phyloP scores from a whole-genome alignment of 2,113 vertebrate genomes.

The Pholis gunnellus region DNA sequence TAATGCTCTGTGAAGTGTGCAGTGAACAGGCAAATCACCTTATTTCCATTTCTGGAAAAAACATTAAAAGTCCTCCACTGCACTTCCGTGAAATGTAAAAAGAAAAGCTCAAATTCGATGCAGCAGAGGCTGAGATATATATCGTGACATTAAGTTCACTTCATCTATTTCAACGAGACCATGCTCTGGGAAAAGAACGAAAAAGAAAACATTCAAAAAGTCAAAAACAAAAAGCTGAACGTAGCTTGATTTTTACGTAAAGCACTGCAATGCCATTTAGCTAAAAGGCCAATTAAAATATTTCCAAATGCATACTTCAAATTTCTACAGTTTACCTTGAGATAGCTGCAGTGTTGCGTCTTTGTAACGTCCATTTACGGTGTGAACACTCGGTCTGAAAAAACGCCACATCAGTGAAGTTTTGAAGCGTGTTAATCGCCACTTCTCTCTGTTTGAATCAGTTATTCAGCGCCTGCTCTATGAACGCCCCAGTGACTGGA shows the following conservation, averaged over 20 bases:
- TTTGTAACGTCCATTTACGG: neutral
- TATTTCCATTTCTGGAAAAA: neutral
- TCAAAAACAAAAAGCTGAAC: neutral
- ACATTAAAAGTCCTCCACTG: neutral
- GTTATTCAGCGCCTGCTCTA: constrained; percentile 7
- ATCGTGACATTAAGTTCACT: neutral
- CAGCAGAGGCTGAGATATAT: neutral
- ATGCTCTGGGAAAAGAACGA: neutral
- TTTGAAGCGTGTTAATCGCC: neutral
- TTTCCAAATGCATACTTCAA: neutral
- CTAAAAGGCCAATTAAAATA: neutral
- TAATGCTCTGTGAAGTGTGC: constrained; percentile 30
- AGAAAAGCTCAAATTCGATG: constrained; percentile 1
- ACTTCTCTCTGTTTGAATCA: constrained; percentile 15
- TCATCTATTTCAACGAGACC: neutral
- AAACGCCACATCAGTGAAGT: neutral
- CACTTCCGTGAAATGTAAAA: neutral
- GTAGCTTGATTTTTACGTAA: neutral
- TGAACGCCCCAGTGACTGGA: constrained; percentile 35
- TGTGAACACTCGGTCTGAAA: neutral
- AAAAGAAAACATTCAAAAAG: neutral
- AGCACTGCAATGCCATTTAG: neutral
- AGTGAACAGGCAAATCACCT: neutral
- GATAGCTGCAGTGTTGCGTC: neutral
- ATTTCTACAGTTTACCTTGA: neutral